Evolutionary conservation across 1,140 invertebrate genomes (phyloP), one percentile per base, ranked within the genome.

Genomic region (Apis florea): DNA sequence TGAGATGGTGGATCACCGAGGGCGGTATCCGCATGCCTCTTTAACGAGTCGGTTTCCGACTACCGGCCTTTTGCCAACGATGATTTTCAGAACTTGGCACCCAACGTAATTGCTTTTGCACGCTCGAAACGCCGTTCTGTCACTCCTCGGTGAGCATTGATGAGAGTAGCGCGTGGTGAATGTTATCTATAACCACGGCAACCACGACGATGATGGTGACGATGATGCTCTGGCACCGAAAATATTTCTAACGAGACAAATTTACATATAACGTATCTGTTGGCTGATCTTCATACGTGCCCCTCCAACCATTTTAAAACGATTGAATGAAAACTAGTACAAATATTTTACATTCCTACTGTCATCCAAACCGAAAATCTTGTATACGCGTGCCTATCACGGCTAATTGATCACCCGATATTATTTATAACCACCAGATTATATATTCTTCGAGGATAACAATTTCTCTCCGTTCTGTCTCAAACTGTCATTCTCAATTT

Each of bases 31-130:
- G 88, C 85, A 84, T 85, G 78, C 84, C 72, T 81, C 66, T 77
- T 75, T 90, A 89, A 90, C 88, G 85, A 89, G 86, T 88, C 88
- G 86, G 83, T 83, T 82, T 88, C 81, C 84, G 85, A 76, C 83
- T 83, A 80, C 77, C 77, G 79, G 69, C 15, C 67, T 69, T 71
- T 88, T 90, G 89, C 86, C 89, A 90, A 74, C 75, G 74, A 13
- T 77, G 73, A 77, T 75, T 86, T 88, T 89, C 84, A 88, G 85
- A 84, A 85, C 84, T 90, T 90, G 89, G 88, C 89, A 89, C 74
- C 72, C 77, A 21, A 17, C 56, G 74, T 76, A 88, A 89, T 86
- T 75, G 40, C 79, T 64, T 84, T 64, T 77, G 54, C 76, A 87
- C 86, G 70, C 74, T 51, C 70, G 58, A 72, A 84, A 63, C 70